Evolutionary conservation across 2,888 invertebrate species (phyloP), one percentile per base, ranked within the genome.

Genomic region (Asteroscopus sphinx): DNA sequence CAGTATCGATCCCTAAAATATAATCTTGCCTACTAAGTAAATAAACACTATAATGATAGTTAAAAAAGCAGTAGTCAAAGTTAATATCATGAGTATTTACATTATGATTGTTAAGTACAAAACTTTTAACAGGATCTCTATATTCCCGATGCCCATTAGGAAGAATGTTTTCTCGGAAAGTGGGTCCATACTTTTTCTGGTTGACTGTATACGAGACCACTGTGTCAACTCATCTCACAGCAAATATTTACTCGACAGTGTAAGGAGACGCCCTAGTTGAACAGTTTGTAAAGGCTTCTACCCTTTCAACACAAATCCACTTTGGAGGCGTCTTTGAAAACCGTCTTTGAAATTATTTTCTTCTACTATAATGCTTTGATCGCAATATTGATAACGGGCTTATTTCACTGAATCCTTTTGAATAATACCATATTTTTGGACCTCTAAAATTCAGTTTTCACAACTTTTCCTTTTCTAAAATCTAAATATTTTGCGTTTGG

Each of bases 141-240:
- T 8, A 47, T 60, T 60, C 39, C 46, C 68, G 26, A 68, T 67
- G 68, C 3, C 30, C 26, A 45, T 49, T 44, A 59, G 7, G 32
- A 33, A 28, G 40, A 49, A 61, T 64, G 32, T 60, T 67, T 77
- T 68, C 49, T 56, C 47, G 16, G 36, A 65, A 62, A 67, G 44
- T 64, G 49, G 46, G 60, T 54, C 75, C 45, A 59, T 76, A 61
- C 71, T 74, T 73, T 72, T 51, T 64, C 64, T 73, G 42, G 74
- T 61, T 76, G 72, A 72, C 79, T 54, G 72, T 82, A 76, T 77
- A 60, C 60, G 48, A 64, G 74, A 73, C 68, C 65, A 73, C 82
- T 85, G 67, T 83, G 88, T 86, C 85, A 89, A 87, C 89, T 88
- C 89, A 89, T 89, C 86, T 88, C 80, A 69, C 73, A 65, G 86